phyloP scores from a whole-genome alignment of 2,797 vertebrate species.

The Sebastolobus alascanus region DNA sequence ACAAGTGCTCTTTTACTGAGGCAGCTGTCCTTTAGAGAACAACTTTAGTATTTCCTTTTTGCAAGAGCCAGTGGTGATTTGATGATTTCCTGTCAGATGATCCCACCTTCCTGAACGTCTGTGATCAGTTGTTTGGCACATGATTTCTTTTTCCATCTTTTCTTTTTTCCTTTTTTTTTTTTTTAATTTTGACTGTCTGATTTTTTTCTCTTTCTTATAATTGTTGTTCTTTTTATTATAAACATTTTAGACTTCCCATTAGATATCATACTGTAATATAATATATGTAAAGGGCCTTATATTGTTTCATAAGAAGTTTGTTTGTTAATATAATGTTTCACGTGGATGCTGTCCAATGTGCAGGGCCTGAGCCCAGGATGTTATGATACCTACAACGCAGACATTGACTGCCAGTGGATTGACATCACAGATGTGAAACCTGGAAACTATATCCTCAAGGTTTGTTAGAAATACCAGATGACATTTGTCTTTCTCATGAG shows the following conservation, averaged over 20 bases:
- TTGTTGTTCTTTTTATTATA: neutral
- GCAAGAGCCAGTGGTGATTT: conserved; percentile 40
- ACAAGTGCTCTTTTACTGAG: conserved; percentile 4
- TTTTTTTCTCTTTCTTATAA: neutral
- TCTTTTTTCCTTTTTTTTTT: neutral
- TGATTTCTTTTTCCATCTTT: neutral
- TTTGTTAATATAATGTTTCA: conserved; percentile 27
- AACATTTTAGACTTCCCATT: neutral
- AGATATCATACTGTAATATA: neutral
- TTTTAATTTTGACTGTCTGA: neutral
- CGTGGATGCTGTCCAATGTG: conserved; percentile 55
- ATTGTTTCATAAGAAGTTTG: neutral
- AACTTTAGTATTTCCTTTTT: conserved; percentile 48
- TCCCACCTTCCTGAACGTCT: conserved; percentile 33
- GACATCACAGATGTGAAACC: conserved; percentile 98
- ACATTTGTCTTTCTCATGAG: conserved; percentile 13
- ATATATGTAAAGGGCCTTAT: neutral
- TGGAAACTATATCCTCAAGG: conserved; percentile 97
- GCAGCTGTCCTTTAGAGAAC: conserved; percentile 11
- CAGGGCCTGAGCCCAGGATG: conserved; percentile 98
- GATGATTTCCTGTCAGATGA: conserved; percentile 43
- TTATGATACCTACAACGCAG: conserved; percentile 98
- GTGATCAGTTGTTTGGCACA: conserved; percentile 22
- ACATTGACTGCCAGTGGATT: conserved; percentile 99
- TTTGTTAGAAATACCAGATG: conserved; percentile 68